Base-by-base conservation (phyloP, 2,113 vertebrate species). In the Coregonus clupeaformis region DNA sequence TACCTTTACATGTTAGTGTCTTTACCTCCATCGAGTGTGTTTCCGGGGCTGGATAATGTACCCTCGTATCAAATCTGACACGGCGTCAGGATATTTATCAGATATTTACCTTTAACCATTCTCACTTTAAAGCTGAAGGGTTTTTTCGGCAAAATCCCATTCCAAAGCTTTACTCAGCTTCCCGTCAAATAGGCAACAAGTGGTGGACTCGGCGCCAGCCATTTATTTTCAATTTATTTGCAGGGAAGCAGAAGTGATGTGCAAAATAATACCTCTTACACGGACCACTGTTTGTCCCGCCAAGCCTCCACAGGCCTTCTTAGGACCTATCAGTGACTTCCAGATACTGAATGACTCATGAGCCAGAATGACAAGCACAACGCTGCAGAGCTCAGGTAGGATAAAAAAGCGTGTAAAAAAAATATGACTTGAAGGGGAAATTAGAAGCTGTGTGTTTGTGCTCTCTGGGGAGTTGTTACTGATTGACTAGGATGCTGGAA, bases 151-250 rank as follows among this genome's bases (percentile, higher is more conserved):
- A 68, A 9, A 67, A 77, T 73, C 25, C 22, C 27, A 57, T 70
- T 63, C 6, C 29, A 68, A 27, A 6, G n/a, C 68, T 72, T 47
- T n/a, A n/a, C 45, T 6, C 45, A 13, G 45, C 45, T 6, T 72
- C 36, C 42, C 65, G 30, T 59, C 59, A 75, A 82, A 69, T 52
- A 67, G 57, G 66, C 65, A 79, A 72, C n/a, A 57, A 74, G 29
- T 25, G 45, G 45, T 59, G 42, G 25, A 25, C 20, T 27, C 25
- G 75, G 65, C 36, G 9, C 64, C 77, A 74, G 67, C 32, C 24
- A 11, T 85, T 81, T 86, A 76, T 81, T 85, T 85, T 75, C 73
- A 9, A 64, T 72, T 81, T 67, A 72, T 13, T 78, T 79, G 75
- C 66, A 65, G 67, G 59, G 59, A 79, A 75, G 77, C 69, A 80